phyloP scores from a whole-genome alignment of 64 coral and sea anemone genomes.

The Pachyseris speciosa region DNA sequence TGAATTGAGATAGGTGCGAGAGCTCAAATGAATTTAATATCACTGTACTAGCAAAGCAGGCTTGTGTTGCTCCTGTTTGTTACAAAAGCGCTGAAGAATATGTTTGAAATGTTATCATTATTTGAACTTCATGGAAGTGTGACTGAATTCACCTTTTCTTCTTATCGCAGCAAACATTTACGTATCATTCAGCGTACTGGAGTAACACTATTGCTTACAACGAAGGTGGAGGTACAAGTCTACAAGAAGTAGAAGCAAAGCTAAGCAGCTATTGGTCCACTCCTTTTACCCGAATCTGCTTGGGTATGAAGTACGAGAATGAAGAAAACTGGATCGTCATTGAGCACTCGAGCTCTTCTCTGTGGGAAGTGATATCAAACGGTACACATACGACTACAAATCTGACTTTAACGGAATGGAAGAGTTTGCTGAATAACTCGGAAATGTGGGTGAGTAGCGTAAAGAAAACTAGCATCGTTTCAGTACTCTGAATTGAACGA shows the following conservation, averaged over 20 bases:
- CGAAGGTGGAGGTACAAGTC: neutral
- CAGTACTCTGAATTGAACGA: too few species aligned
- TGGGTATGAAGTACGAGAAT: constrained; percentile 42
- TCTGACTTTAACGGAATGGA: constrained; percentile 31
- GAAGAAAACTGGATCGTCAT: constrained; percentile 7
- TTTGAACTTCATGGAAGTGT: too few species aligned
- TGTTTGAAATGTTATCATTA: too few species aligned
- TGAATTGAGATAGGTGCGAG: too few species aligned
- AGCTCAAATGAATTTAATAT: too few species aligned
- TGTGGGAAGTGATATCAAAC: constrained; percentile 29
- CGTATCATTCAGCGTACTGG: constrained; percentile 58
- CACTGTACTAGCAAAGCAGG: too few species aligned
- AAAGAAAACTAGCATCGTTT: neutral
- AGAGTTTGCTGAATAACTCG: constrained; percentile 12
- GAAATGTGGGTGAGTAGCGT: constrained; percentile 19
- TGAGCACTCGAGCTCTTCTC: constrained; percentile 1
- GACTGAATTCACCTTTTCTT: neutral
- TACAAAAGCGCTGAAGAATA: too few species aligned
- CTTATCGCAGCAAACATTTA: constrained; percentile 56
- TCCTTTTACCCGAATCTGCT: constrained; percentile 43
- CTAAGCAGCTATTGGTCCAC: constrained; percentile 60
- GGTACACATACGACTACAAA: neutral
- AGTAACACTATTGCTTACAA: neutral
- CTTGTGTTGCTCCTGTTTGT: too few species aligned
- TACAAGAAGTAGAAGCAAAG: constrained; percentile 43